Evolutionary conservation across 2,113 vertebrate species (phyloP), one percentile per base, ranked within the genome.

Genomic region (Hyla sarda): DNA sequence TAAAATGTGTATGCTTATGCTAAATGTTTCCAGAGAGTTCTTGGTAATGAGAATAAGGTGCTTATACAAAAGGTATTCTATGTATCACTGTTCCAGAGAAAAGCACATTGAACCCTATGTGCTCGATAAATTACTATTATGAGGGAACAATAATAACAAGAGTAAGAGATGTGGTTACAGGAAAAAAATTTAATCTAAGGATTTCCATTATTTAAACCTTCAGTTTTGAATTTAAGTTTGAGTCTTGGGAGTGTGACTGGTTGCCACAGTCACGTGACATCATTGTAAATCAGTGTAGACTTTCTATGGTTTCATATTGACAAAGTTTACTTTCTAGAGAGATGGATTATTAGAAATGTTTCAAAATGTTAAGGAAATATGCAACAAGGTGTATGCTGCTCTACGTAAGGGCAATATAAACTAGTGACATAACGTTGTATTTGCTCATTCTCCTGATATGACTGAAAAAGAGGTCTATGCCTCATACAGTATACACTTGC

Each of bases 31-130:
- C 30, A 25, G 50, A 71, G 82, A 28, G 30, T 54, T 13, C 11
- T 54, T 54, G 52, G 23, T 23, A 56, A 83, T 73, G 82, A 45
- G 32, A 13, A 74, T n/a, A 56, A 74, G 37, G 16, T 82, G 81
- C 21, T 52, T 28, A 71, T 30, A 71, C 28, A 54, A 21, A 50
- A 77, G 2, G 0, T 10, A 34, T 32, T 19, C 8, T 34, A 77
- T 52, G 48, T 23, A 54, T 30, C 19, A 41, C 1, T 23, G 34
- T 41, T 9, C 16, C 19, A 23, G 17, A 41, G 19, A 41, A 41
- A 34, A 71, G 41, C 67, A 80, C 11, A 62, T n/a, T 60, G 54
- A 62, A 9, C 34, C 19, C n/a, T 21, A 45, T 14, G 60, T 80
- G 34, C 30, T 32, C 30, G 1, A 80, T 12, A 80, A 62, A 54